A percentile compares a stretch with the other conserved stretches of the same genome.
These are phyloP conservation scores for Pediacus dermestoides DNA, from an alignment of 2,888 invertebrate genomes.

Conservation along the genomic window DNA sequence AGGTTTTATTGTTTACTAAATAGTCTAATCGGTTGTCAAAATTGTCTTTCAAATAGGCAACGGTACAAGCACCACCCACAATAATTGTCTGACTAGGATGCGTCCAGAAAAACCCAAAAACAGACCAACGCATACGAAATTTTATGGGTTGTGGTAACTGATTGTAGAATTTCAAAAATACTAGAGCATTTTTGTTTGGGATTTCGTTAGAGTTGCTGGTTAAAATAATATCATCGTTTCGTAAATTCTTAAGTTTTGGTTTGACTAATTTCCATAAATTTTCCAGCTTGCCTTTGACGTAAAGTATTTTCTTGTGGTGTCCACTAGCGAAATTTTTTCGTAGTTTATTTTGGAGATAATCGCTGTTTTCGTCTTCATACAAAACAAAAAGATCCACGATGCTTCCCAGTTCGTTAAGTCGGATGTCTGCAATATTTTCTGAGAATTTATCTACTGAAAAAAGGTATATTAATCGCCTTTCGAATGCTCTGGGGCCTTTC, in stretches of 20 bases:
- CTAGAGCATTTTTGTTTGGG: slow-evolving; percentile 58
- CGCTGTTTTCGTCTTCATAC: slow-evolving; percentile 49
- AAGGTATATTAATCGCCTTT: slow-evolving; percentile 57
- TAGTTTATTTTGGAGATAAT: slow-evolving; percentile 50
- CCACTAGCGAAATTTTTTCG: slow-evolving; percentile 51
- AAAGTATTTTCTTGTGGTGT: slow-evolving; percentile 55
- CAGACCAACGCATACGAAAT: slow-evolving; percentile 61
- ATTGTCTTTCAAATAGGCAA: slow-evolving; percentile 46
- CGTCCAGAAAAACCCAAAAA: slow-evolving; percentile 67
- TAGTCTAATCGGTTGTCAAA: slow-evolving; percentile 31
- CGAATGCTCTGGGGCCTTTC: slow-evolving; percentile 48
- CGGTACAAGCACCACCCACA: slow-evolving; percentile 53
- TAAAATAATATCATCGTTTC: slow-evolving; percentile 58
- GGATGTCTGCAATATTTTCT: slow-evolving; percentile 57
- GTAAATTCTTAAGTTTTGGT: slow-evolving; percentile 48
- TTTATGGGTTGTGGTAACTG: slow-evolving; percentile 60
- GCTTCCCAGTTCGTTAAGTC: slow-evolving; percentile 57
- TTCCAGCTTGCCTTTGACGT: slow-evolving; percentile 45
- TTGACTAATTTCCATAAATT: slow-evolving; percentile 50
- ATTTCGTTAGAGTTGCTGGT: slow-evolving; percentile 59
- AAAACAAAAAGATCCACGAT: slow-evolving; percentile 65
- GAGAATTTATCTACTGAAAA: slow-evolving; percentile 55
- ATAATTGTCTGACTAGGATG: slow-evolving; percentile 59
- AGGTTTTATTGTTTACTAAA: slow-evolving; percentile 31
- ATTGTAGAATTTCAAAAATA: slow-evolving; percentile 65